phyloP scores from a whole-genome alignment of 1,140 invertebrate genomes.

The Berghia stephanieae region DNA sequence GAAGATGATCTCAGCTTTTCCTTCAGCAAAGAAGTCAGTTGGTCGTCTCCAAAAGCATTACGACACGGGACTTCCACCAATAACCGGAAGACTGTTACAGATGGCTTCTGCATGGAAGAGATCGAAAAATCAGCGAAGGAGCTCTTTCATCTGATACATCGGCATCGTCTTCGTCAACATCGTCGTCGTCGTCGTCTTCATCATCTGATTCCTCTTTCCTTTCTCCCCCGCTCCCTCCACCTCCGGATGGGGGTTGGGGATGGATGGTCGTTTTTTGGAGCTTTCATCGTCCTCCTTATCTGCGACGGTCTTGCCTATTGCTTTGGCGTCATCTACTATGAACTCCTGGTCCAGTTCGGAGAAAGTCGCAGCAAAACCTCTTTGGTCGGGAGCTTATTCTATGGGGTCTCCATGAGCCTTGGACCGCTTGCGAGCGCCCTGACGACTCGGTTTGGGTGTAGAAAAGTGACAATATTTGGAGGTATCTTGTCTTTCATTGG shows the following conservation, averaged over 20 bases:
- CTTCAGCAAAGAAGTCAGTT: too few species aligned
- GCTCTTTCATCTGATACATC: conserved; percentile 24
- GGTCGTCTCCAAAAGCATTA: too few species aligned
- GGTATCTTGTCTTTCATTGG: conserved; percentile 79
- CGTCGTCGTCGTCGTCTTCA: not conserved
- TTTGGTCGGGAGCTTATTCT: conserved; percentile 72
- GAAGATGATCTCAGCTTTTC: too few species aligned
- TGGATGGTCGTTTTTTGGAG: conserved; percentile 82
- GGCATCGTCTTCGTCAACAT: conserved; percentile 35
- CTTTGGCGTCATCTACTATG: conserved; percentile 68
- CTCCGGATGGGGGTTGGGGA: conserved; percentile 85
- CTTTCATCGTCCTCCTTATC: conserved; percentile 90
- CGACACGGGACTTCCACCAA: too few species aligned
- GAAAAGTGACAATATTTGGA: conserved; percentile 78
- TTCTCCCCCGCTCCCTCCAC: conserved; percentile 66
- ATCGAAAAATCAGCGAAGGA: conserved; percentile 14
- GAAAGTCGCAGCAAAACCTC: conserved; percentile 88
- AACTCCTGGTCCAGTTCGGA: conserved; percentile 83
- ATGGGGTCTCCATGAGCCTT: conserved; percentile 71
- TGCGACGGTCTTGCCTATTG: conserved; percentile 79
- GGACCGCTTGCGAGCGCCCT: conserved; percentile 89
- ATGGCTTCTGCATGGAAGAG: conserved; percentile 11
- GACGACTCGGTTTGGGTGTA: conserved; percentile 85
- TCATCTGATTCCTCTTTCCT: conserved; percentile 28
- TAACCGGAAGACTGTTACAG: conserved; percentile 24